Base-by-base conservation (phyloP, 1,140 invertebrate genomes). In the Laupala kohalensis region DNA sequence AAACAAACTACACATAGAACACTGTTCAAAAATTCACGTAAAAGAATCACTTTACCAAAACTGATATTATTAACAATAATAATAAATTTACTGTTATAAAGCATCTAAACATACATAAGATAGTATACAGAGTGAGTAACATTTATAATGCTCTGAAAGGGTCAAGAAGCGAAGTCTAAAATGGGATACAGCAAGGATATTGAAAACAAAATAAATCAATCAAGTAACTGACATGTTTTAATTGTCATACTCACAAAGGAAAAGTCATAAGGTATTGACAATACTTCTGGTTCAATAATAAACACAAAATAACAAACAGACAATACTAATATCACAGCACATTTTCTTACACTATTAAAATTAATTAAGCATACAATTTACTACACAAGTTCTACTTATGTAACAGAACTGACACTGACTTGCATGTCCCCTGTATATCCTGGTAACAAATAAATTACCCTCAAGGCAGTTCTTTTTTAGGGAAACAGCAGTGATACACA, bases 261-360 rank as follows among this genome's bases (percentile, higher is more conserved):
- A 53, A 53, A 53, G 9, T 68, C 25, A 28, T 27, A 68, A 23
- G 6, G 19, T 15, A 29, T 29, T 67, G 66, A 70, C 69, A 70
- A 64, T 53, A 64, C 69, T 63, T 70, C n/a, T 63, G 64, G 19
- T 25, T 53, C 26, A 19, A 25, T 19, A 66, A 71, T 25, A 71
- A 24, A 71, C 64, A 71, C n/a, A 71, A 53, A 9, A 30, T n/a
- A 64, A 27, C 64, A 27, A 23, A 71, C 64, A 64, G 68, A 67
- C 65, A 72, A 72, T 37, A 72, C 65, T 72, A 72, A 72, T 72
- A 72, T 72, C 71, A 72, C 71, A 72, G 71, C 65, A 72, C 71
- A 72, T 25, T 67, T 72, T 72, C 67, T 68, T 25, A 19, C 37
- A 53, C 37, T 70, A 70, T 64, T 53, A 70, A 69, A 72, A 67